phyloP scores from a whole-genome alignment of 2,113 vertebrate genomes.

The Lampris megalopsis region DNA sequence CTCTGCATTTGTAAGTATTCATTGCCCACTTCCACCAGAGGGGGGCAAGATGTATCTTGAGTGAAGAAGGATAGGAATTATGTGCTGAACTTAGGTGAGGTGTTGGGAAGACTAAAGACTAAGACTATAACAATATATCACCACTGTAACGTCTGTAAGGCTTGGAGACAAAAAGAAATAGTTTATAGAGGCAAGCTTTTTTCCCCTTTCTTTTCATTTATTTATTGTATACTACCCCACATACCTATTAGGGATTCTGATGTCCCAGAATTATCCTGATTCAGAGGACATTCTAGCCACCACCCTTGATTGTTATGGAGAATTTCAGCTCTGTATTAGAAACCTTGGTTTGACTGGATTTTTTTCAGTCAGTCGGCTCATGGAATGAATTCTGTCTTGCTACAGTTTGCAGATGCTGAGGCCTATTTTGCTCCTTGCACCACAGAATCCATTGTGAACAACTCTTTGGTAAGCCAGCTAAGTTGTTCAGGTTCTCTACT shows the following conservation, averaged over 20 bases:
- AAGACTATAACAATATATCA: too few species aligned
- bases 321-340: background rate
- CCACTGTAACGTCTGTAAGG: too few species aligned
- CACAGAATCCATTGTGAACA: conserved; percentile 86
- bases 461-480: conserved; percentile 87
- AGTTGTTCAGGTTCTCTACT: conserved; percentile 22
- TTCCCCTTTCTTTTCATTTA: too few species aligned
- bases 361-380: background rate
- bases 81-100: too few species aligned
- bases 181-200: too few species aligned
- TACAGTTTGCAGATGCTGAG: conserved; percentile 93
- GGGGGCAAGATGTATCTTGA: background rate
- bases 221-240: too few species aligned
- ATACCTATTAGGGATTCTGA: too few species aligned
- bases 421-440: conserved; percentile 89
- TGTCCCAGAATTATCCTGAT: too few species aligned
- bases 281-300: too few species aligned
- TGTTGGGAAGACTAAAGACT: too few species aligned
- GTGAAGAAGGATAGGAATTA: too few species aligned
- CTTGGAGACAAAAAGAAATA: too few species aligned
- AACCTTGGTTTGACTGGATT: background rate
- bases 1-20: conserved; percentile 88
- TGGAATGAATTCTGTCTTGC: background rate
- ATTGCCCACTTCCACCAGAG: background rate
- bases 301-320: background rate